A percentile compares a stretch with the other conserved stretches of the same genome.
Evolutionary conservation across 2,888 invertebrate genomes (phyloP).

Genomic region (Phytoseiulus persimilis): DNA sequence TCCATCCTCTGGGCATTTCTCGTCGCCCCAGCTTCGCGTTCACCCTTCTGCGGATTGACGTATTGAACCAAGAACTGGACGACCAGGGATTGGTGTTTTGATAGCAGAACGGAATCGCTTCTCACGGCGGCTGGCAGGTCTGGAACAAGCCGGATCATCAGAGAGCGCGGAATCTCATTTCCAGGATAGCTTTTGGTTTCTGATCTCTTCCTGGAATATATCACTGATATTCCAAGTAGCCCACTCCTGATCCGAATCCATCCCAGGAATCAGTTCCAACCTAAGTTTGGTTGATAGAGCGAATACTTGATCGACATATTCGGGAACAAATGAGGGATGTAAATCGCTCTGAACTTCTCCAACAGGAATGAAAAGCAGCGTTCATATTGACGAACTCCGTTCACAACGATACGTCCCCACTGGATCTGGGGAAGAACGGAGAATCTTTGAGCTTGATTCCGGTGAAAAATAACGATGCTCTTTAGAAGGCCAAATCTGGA

Average conservation of each 20-base stretch:
- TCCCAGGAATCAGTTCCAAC: background rate
- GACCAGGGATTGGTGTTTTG: background rate
- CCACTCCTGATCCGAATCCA: background rate
- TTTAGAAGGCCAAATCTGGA: too few relatives aligned
- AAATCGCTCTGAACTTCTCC: conserved; percentile 80
- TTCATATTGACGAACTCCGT: conserved; percentile 63
- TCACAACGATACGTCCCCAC: conserved; percentile 81
- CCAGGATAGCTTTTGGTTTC: too few relatives aligned
- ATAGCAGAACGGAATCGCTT: conserved; percentile 19
- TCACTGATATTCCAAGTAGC: background rate
- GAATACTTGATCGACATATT: conserved; percentile 56
- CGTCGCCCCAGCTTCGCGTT: conserved; percentile 24
- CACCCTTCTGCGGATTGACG: background rate
- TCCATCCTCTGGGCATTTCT: conserved; percentile 24
- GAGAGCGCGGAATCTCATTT: too few relatives aligned
- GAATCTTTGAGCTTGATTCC: too few relatives aligned
- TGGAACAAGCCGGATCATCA: background rate
- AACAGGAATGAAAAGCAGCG: conserved; percentile 80
- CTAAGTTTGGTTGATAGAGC: conserved; percentile 48
- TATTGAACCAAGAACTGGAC: conserved; percentile 12
- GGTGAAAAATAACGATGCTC: too few relatives aligned
- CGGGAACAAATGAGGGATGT: conserved; percentile 80
- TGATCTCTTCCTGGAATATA: too few relatives aligned
- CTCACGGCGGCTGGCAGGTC: conserved; percentile 17
- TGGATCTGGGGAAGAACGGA: conserved; percentile 56